Evolutionary conservation across 2,888 invertebrate genomes (phyloP), one percentile per base, ranked within the genome.

Genomic region (Polia nebulosa): DNA sequence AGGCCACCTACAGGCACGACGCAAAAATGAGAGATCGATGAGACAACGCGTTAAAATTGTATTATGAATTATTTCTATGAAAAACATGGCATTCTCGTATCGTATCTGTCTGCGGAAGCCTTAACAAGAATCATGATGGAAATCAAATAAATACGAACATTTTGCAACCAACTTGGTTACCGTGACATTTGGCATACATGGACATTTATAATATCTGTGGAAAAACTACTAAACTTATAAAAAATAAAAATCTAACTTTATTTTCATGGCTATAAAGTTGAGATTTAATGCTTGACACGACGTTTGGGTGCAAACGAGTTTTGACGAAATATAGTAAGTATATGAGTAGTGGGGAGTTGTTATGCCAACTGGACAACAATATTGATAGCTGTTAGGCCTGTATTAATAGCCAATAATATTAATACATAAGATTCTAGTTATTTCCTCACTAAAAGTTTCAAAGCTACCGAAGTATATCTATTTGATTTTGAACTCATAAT

Each of bases 171-270:
- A 72, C 69, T 76, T 41, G 84, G 62, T 70, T 34, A 63, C 84
- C 84, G 22, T 83, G 82, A 83, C 82, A 83, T 83, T 83, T 83
- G 45, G 56, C 80, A 66, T 76, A 80, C 59, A 77, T 83, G 82
- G 67, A 70, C 69, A 81, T 72, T 60, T 60, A 60, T 53, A 66
- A 67, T 72, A 66, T 70, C 51, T 60, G 70, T 71, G 59, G 68
- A 80, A 82, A 82, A 83, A 69, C 79, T n/a, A 60, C 66, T 39
- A 59, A 72, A 63, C 15, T 47, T 45, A 32, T 49, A 49, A 49
- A 70, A 57, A 72, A 53, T 51, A 47, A 44, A 79, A 61, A 67
- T 63, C 44, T 72, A 56, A 67, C 76, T 76, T 67, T 78, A 83
- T 56, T 36, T 15, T 13, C 3, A 8, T 22, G 9, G 9, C 0